Evolutionary conservation across 2,113 vertebrate species (phyloP).

Genomic region (Bufo gargarizans): DNA sequence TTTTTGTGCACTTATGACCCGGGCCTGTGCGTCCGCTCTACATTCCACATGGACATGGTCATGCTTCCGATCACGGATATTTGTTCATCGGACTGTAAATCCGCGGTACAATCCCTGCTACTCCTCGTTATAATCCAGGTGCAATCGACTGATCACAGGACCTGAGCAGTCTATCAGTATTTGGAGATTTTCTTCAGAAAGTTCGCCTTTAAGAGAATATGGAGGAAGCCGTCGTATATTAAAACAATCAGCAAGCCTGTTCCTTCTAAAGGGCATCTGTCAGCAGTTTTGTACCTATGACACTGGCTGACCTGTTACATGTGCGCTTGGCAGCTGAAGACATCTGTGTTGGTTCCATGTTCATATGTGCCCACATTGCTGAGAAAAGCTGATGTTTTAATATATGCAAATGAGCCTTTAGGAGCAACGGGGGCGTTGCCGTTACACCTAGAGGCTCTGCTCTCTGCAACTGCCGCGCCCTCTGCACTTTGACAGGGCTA

Average conservation of each 20-base stretch:
- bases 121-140: background rate
- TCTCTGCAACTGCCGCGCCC: too few relatives aligned
- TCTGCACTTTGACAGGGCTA: too few relatives aligned
- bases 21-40: background rate
- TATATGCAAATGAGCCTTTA: too few relatives aligned
- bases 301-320: too few relatives aligned
- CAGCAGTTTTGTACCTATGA: too few relatives aligned
- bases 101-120: background rate
- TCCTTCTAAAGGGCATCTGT: too few relatives aligned
- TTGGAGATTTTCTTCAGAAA: background rate
- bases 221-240: background rate
- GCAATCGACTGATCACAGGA: background rate
- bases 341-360: too few relatives aligned
- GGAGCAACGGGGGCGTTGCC: too few relatives aligned
- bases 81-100: background rate
- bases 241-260: background rate
- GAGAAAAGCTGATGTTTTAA: too few relatives aligned
- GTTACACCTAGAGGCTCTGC: too few relatives aligned
- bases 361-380: too few relatives aligned
- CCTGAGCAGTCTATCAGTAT: background rate
- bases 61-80: background rate
- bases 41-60: background rate
- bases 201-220: background rate
- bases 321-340: too few relatives aligned
- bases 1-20: background rate